Evolutionary conservation across 2,888 invertebrate genomes (phyloP), one percentile per base, ranked within the genome.

Genomic region (Ophion obscuratus): DNA sequence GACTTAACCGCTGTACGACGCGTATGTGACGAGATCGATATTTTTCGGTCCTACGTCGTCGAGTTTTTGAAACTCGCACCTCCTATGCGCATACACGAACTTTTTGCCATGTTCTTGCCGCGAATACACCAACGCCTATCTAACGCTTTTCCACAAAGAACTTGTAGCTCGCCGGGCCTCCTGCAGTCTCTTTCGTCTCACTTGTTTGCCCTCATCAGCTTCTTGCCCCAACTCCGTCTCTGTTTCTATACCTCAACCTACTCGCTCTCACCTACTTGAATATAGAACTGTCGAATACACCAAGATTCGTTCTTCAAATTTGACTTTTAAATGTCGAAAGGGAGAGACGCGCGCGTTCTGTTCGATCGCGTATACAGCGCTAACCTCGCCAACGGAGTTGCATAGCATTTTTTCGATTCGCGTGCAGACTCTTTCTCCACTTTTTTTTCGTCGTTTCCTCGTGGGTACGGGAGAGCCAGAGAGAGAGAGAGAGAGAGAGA

Each of bases 321-420:
- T 89, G 88, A 89, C 89, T 87, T 90, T 89, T 81, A 90, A 90
- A 90, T 90, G 77, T 81, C 64, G 59, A 36, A 77, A 36, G 47
- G 31, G 73, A 40, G 62, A 76, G 40, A 61, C 47, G 66, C 67
- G 36, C 77, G 80, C 77, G 59, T 14, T 47, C 68, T 73, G 80
- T 75, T 59, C 36, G 27, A 61, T 75, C 44, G 64, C 40, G 40
- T 66, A 53, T 71, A 59, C 76, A 75, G 70, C 70, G 62, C 68
- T 62, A 74, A 62, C 83, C 68, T 74, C 20, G 53, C 2, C 71
- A 67, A 20, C 66, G 66, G 76, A 77, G 62, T 81, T 81, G 44
- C 76, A 78, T 77, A 70, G 79, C 76, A 73, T 79, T 80, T 77
- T 66, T 67, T 77, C 53, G n/a, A 68, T 67, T 78, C 62, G 75